These are phyloP conservation scores for Lethenteron reissneri DNA, from an alignment of 2,113 vertebrate genomes.

Conservation along the genomic window DNA sequence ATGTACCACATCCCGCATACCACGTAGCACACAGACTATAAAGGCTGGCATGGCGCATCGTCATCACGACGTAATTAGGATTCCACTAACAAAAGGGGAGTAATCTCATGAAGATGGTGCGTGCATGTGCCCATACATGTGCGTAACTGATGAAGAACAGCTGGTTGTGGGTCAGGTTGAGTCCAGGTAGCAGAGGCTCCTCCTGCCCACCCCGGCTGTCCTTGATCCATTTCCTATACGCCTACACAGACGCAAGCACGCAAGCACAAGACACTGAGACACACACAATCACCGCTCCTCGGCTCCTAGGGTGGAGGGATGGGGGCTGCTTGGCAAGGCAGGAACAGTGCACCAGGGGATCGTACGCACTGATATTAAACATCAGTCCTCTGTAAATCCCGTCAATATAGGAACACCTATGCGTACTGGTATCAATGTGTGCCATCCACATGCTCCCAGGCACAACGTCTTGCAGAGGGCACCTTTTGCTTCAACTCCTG, in stretches of 20 bases:
- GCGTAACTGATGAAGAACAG: conserved; percentile 93
- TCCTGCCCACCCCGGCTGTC: conserved; percentile 45
- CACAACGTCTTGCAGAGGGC: too few relatives aligned
- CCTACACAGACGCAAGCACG: conserved; percentile 28
- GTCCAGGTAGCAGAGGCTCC: conserved; percentile 57
- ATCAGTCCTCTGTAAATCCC: too few relatives aligned
- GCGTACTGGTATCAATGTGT: too few relatives aligned
- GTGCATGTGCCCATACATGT: conserved; percentile 33
- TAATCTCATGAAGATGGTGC: too few relatives aligned
- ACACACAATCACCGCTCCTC: conserved; percentile 6
- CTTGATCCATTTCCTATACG: conserved; percentile 73
- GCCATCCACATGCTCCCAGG: too few relatives aligned
- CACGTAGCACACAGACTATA: not conserved
- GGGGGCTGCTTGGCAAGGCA: too few relatives aligned
- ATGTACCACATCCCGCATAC: conserved; percentile 5
- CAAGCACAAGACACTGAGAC: conserved; percentile 8
- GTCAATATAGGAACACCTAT: too few relatives aligned
- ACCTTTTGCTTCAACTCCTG: too few relatives aligned
- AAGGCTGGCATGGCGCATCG: not conserved
- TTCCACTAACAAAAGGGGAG: too few relatives aligned
- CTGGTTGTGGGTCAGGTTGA: conserved; percentile 67
- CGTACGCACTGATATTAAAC: too few relatives aligned
- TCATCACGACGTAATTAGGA: not conserved
- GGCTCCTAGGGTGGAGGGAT: too few relatives aligned
- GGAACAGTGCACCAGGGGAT: too few relatives aligned